phyloP scores from a whole-genome alignment of 2,113 vertebrate species.

The Pipa parva region DNA sequence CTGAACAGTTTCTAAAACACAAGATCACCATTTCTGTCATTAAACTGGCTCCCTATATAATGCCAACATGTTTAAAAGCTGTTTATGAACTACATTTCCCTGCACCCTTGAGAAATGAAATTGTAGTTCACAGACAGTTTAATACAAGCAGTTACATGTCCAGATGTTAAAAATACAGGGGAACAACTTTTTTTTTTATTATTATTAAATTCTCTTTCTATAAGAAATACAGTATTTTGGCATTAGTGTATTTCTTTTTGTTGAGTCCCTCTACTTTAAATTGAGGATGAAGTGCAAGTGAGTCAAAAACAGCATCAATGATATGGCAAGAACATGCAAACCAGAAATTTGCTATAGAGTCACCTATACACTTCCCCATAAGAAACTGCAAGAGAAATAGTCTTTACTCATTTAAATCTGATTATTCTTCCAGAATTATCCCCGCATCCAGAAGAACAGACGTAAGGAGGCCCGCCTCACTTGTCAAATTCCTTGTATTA shows the following conservation, averaged over 20 bases:
- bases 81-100: background rate
- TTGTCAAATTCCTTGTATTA: slow-evolving; percentile 78
- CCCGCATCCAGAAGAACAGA: slow-evolving; percentile 68
- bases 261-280: slow-evolving; percentile 51
- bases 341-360: slow-evolving; percentile 65
- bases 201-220: background rate
- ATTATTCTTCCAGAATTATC: slow-evolving; percentile 59
- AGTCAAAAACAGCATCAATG: slow-evolving; percentile 71
- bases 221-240: background rate
- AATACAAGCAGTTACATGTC: background rate
- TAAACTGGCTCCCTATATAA: too few species aligned
- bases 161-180: background rate
- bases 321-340: slow-evolving; percentile 81
- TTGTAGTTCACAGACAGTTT: background rate
- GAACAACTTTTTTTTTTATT: background rate
- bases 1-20: too few species aligned
- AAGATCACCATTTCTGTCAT: too few species aligned
- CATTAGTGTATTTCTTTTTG: slow-evolving; percentile 24
- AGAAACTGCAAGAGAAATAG: slow-evolving; percentile 60
- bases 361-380: slow-evolving; percentile 57
- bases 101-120: background rate
- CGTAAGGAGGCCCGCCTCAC: slow-evolving; percentile 97
- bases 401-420: slow-evolving; percentile 48
- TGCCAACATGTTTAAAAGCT: too few species aligned
- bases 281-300: slow-evolving; percentile 65